Conservation (phyloP, 2,113 vertebrate genomes). For the Nothocercus julius region DNA sequence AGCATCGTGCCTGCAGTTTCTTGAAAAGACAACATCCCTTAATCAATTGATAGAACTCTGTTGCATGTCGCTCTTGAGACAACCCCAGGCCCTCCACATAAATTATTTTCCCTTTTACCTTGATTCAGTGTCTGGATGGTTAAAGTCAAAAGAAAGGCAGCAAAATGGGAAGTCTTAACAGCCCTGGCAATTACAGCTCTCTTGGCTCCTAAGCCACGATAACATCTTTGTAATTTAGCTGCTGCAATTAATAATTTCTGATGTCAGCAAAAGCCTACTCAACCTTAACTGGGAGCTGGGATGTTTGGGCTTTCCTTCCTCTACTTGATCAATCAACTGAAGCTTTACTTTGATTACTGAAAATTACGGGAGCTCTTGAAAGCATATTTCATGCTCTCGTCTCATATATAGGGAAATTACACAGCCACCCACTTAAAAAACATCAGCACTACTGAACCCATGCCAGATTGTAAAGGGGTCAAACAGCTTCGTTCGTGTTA, state of each 20-base stretch:
- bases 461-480: neutral
- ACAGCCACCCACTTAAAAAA: neutral
- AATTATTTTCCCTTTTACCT: neutral
- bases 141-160: slow-evolving; percentile 30
- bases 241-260: slow-evolving; percentile 53
- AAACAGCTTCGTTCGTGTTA: neutral
- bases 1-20: neutral
- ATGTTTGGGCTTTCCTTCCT: slow-evolving; percentile 34
- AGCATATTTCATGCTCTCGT: neutral
- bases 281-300: slow-evolving; percentile 30
- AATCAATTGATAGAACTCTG: neutral
- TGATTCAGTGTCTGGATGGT: slow-evolving; percentile 1
- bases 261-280: slow-evolving; percentile 60
- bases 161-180: slow-evolving; percentile 9
- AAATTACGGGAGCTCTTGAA: neutral
- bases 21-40: neutral
- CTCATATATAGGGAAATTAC: neutral
- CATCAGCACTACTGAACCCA: neutral
- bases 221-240: slow-evolving; percentile 66
- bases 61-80: neutral
- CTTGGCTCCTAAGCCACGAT: slow-evolving; percentile 39
- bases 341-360: slow-evolving; percentile 17
- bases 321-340: slow-evolving; percentile 56
- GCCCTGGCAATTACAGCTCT: slow-evolving; percentile 22
- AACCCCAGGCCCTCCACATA: neutral